These are phyloP conservation scores for Heliocidaris erythrogramma DNA, from an alignment of 35 echinoderm and acorn worm species.

Conservation along the genomic window DNA sequence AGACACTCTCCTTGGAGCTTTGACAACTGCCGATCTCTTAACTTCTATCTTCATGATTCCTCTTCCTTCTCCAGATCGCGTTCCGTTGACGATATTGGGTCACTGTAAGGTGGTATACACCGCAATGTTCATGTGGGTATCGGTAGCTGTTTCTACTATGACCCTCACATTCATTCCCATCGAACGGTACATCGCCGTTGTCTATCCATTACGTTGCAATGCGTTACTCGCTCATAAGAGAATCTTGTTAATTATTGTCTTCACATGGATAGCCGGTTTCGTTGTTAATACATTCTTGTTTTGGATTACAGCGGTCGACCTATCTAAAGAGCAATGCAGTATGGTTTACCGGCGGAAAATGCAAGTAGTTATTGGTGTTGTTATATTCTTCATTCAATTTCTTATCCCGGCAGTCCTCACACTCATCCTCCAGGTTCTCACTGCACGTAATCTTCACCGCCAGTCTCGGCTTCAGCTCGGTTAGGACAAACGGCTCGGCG, in stretches of 20 bases:
- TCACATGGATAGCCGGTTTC: not conserved
- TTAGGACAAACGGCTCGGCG: too few species aligned
- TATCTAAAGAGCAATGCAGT: not conserved
- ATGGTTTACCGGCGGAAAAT: not conserved
- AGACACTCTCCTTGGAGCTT: not conserved
- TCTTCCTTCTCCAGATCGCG: not conserved
- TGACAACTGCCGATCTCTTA: not conserved
- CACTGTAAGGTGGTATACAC: not conserved
- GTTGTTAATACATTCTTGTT: not conserved
- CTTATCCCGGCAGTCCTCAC: not conserved
- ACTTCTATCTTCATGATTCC: slow-evolving; percentile 21
- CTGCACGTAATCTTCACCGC: not conserved
- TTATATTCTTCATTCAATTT: not conserved
- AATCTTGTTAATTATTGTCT: not conserved
- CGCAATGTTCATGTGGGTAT: not conserved
- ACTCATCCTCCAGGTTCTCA: not conserved
- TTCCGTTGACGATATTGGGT: not conserved
- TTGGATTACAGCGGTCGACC: not conserved
- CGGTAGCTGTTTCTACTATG: not conserved
- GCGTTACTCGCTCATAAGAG: not conserved
- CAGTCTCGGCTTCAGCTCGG: not conserved
- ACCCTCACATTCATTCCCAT: not conserved
- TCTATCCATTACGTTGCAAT: not conserved
- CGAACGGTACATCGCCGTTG: slow-evolving; percentile 5
- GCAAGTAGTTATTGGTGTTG: not conserved